Evolutionary conservation across 2,113 vertebrate species (phyloP), one percentile per base, ranked within the genome.

Genomic region (Dolichotis patagonum): DNA sequence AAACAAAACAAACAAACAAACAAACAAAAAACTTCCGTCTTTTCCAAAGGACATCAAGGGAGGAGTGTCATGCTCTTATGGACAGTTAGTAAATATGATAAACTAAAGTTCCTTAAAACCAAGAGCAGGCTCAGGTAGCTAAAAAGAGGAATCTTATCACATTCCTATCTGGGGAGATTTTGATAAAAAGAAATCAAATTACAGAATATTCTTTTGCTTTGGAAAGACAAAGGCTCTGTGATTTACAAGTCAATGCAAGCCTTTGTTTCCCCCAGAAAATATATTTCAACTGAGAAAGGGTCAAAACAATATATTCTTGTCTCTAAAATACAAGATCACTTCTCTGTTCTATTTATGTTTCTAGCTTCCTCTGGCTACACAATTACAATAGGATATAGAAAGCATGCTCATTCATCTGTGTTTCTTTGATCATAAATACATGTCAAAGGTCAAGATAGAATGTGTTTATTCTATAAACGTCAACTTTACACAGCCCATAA

Each of bases 251-350:
- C 62, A 3, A 19, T 62, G 43, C 0, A 28, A 80, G 77, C 35
- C 35, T 87, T 91, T 65, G 58, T 60, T 52, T 83, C 62, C 28
- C 28, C n/a, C 58, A 87, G 54, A 49, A 96, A 96, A 67, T 90
- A 32, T 30, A 81, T 56, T 75, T 86, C 73, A 91, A 41, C 83
- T 90, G 89, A 94, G 11, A 24, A 63, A 93, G 32, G 1, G 22
- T 49, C 69, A 85, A 88, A 81, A 73, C 75, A 91, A 28, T 58
- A 26, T 85, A 56, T 67, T 84, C 54, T 91, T 86, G 2, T 73
- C 43, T 93, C 60, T 46, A 80, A 95, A 95, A 58, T 3, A 83
- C 22, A 88, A 80, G 20, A 82, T 97, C 56, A 67, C 62, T 94
- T 86, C 7, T 92, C 54, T 43, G 3, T 80, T 52, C 38, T 30